Base-by-base conservation (phyloP, 1,140 invertebrate species). In the Magallana ariakensis region DNA sequence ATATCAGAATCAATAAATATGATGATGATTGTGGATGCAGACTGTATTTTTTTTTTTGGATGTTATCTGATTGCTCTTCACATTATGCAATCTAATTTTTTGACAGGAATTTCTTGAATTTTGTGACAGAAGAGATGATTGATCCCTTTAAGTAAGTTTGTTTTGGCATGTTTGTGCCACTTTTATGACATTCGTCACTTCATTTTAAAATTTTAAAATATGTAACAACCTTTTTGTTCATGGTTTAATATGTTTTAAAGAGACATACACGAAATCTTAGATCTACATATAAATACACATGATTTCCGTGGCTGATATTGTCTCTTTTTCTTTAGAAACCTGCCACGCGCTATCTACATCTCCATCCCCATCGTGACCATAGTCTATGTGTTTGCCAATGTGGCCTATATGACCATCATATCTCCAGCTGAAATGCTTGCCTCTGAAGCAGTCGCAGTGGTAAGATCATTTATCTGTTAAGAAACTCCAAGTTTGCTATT, bases 41-140 rank as follows among this genome's bases (percentile, higher is more conserved):
- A 2, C 0, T 46, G 33, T 46, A 4, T 46, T 46, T 46, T 46
- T 46, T 5, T 46, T 46, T 46, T 46, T 46, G 33, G 33, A 46
- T 46, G 5, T 46, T 46, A 46, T 46, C 33, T 5, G 5, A 46
- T 46, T 2, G 5, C 33, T 83, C 16, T 70, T 85, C 22, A 15
- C 55, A 54, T 80, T 85, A 60, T 15, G 15, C 15, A 62, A 16
- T n/a, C 58, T 75, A 83, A 80, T 87, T 83, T 90, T 22, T 88
- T 91, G 89, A 3, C 89, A 98, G 97, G 97, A 99, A 99, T 95
- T 99, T 99, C 94, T 95, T 99, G 90, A 99, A 99, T 95, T 99
- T 99, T 95, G 98, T 99, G 82, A 99, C 99, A 91, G 98, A 99
- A 95, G 98, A 99, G 95, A 95, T 99, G 89, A 98, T 99, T 94